Evolutionary conservation across 1,140 invertebrate species (phyloP).

Genomic region (Hyles vespertilio): DNA sequence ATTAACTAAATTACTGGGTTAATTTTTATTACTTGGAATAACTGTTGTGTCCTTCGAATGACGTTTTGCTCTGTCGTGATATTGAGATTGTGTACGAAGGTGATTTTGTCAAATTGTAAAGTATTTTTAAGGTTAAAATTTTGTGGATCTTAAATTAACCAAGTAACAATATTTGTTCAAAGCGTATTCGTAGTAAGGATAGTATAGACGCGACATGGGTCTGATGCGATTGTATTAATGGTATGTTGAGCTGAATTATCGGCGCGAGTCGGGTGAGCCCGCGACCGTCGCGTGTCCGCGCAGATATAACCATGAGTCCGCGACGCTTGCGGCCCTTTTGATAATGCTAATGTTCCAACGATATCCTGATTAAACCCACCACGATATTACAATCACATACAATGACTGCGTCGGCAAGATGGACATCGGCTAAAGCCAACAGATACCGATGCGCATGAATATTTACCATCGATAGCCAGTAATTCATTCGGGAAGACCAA

Average conservation of each 20-base stretch:
- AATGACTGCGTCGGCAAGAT: slow-evolving; percentile 57
- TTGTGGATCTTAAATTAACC: too few species aligned
- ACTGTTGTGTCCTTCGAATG: too few species aligned
- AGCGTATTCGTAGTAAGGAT: too few species aligned
- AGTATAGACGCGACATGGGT: too few species aligned
- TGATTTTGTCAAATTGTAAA: too few species aligned
- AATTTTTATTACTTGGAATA: too few species aligned
- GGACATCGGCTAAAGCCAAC: slow-evolving; percentile 38
- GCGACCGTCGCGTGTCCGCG: slow-evolving; percentile 58
- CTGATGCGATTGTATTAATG: slow-evolving; percentile 50
- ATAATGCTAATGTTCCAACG: slow-evolving; percentile 67
- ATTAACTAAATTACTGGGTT: too few species aligned
- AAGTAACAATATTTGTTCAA: too few species aligned
- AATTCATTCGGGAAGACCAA: slow-evolving; percentile 33
- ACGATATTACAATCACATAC: slow-evolving; percentile 57
- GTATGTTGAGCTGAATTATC: slow-evolving; percentile 63
- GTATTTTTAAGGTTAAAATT: too few species aligned
- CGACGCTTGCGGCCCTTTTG: slow-evolving; percentile 61
- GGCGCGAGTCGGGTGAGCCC: slow-evolving; percentile 46
- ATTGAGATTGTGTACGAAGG: too few species aligned
- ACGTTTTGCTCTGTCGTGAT: too few species aligned
- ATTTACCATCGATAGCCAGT: slow-evolving; percentile 27
- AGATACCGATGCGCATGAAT: slow-evolving; percentile 42
- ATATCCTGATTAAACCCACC: slow-evolving; percentile 47
- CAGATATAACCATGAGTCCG: slow-evolving; percentile 44